Base-by-base conservation (phyloP, 1,140 invertebrate genomes). In the Dendrolimus kikuchii region DNA sequence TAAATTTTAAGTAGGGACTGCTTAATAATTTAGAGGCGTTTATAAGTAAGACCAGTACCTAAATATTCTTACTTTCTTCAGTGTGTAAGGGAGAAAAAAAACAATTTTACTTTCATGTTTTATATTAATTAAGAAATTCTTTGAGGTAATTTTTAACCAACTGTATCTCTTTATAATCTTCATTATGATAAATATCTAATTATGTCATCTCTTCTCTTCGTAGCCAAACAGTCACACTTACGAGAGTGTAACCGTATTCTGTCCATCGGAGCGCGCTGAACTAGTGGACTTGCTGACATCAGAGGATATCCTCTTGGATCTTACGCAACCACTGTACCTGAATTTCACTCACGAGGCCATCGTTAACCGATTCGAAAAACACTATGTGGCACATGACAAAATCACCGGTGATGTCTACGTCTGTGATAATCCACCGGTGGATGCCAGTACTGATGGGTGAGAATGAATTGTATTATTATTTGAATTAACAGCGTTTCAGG, bases 191-290 rank as follows among this genome's bases (percentile, higher is more conserved):
- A 23, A 23, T 23, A 40, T 40, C 38, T 39, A 9, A 6, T 39
- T 45, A 53, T 53, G 6, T 23, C 7, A 10, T 0, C 8, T 39
- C n/a, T 5, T 56, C 46, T 38, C 4, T 36, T 77, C 79, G 49
- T 77, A 95, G 94, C 93, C 93, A 37, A 92, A 95, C 80, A 92
- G 91, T 68, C 88, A 81, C 46, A 78, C 92, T 55, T 94, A 94
- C 87, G 93, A 94, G 78, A 94, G 93, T 68, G 92, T 95, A 66
- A 92, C 92, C 52, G 92, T 94, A 55, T 95, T 95, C 83, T 95
- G 93, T 87, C 94, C 94, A 38, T 91, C 90, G 62, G 90, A 92
- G 71, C 89, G 91, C 57, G 84, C 93, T 56, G 92, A 95, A 48
- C 82, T 90, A 63, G 88, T 95, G 62, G 88, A 92, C 64, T 76